Conservation (phyloP, 2,113 vertebrate genomes). For the Siniperca chuatsi region DNA sequence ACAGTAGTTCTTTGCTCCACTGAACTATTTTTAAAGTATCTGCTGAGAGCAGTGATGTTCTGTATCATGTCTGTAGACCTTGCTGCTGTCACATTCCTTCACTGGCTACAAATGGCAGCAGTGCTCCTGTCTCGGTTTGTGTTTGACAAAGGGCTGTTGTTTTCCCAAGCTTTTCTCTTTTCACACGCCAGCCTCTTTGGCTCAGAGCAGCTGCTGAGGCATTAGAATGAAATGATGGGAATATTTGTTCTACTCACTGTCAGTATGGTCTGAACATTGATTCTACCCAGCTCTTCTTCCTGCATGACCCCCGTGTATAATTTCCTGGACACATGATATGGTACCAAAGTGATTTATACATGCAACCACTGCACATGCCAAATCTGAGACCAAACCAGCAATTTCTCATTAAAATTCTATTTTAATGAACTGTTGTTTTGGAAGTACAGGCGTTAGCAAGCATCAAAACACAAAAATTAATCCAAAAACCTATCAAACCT, state of each 20-base stretch:
- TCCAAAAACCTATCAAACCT: constrained; percentile 17
- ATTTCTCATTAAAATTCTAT: constrained; percentile 1
- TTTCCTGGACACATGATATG: constrained; percentile 69
- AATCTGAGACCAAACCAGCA: constrained; percentile 20
- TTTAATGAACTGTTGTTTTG: constrained; percentile 7
- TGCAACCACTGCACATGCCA: constrained; percentile 42
- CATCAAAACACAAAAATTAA: background rate
- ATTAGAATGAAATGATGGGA: constrained; percentile 72
- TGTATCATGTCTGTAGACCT: constrained; percentile 31
- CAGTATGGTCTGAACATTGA: constrained; percentile 54
- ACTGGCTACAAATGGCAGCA: constrained; percentile 40
- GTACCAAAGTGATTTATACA: constrained; percentile 65
- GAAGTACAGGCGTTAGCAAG: background rate
- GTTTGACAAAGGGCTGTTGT: constrained; percentile 73
- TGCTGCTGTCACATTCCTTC: constrained; percentile 53
- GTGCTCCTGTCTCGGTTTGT: constrained; percentile 33
- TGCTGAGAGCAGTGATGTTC: constrained; percentile 38
- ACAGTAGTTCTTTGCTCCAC: background rate
- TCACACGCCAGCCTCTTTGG: constrained; percentile 55
- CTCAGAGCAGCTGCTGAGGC: constrained; percentile 66
- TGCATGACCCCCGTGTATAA: constrained; percentile 58
- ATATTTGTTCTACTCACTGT: constrained; percentile 62
- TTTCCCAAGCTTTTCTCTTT: constrained; percentile 67
- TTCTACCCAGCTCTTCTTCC: constrained; percentile 60
- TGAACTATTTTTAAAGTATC: constrained; percentile 15